Conservation (phyloP, 1,140 invertebrate species). For the Hyles euphorbiae region DNA sequence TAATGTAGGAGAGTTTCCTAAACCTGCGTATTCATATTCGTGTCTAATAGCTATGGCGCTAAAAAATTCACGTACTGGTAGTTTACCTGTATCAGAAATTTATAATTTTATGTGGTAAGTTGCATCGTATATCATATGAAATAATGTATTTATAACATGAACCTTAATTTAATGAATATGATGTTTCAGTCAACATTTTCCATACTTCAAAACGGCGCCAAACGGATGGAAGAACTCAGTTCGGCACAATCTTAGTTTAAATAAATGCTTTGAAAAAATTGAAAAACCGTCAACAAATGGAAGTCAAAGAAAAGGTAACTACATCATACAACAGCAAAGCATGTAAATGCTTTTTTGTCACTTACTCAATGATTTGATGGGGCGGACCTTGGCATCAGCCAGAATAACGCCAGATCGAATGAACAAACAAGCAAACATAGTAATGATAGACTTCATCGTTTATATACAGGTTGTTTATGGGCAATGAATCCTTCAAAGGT, state of each 20-base stretch:
- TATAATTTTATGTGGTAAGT: constrained; percentile 99
- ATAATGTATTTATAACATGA: not conserved
- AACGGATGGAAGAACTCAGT: constrained; percentile 99
- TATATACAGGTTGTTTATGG: constrained; percentile 88
- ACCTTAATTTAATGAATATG: constrained; percentile 41
- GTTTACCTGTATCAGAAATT: constrained; percentile 97
- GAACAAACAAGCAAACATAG: too few relatives aligned
- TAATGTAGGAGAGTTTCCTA: constrained; percentile 88
- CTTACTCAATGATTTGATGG: too few relatives aligned
- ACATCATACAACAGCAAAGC: not conserved
- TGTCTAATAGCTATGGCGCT: constrained; percentile 98
- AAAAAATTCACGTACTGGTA: constrained; percentile 96
- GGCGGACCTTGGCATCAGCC: too few relatives aligned
- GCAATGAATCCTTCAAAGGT: constrained; percentile 96
- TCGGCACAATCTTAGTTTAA: constrained; percentile 95
- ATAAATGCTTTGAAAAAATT: constrained; percentile 99
- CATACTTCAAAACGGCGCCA: constrained; percentile 97
- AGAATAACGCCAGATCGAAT: too few relatives aligned
- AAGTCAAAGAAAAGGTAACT: constrained; percentile 83
- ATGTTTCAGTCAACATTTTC: constrained; percentile 92
- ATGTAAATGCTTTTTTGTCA: too few relatives aligned
- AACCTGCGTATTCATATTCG: constrained; percentile 98
- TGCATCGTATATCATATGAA: not conserved
- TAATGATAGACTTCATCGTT: not conserved
- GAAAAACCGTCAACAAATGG: constrained; percentile 91